Conservation (phyloP, 2,113 vertebrate species). For the Megaleporinus macrocephalus region DNA sequence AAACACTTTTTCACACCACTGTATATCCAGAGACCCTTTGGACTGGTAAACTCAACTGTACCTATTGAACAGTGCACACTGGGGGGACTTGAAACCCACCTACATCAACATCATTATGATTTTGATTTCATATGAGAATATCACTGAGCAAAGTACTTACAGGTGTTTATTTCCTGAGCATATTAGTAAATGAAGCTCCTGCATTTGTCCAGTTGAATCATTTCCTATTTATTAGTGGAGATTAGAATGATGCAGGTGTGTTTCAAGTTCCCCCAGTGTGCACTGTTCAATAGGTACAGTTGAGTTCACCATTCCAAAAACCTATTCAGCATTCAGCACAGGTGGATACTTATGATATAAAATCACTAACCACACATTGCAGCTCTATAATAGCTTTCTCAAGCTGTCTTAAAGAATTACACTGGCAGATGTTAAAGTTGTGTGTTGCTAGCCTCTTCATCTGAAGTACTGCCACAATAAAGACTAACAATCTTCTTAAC, state of each 20-base stretch:
- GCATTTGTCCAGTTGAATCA: not conserved
- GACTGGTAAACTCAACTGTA: too few relatives aligned
- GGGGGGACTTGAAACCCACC: too few relatives aligned
- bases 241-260: not conserved
- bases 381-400: too few relatives aligned
- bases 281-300: too few relatives aligned
- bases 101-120: too few relatives aligned
- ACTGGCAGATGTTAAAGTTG: not conserved
- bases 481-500: not conserved
- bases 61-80: too few relatives aligned
- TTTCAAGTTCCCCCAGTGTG: too few relatives aligned
- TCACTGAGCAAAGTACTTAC: not conserved
- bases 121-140: too few relatives aligned
- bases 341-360: not conserved
- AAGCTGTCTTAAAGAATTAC: not conserved
- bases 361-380: not conserved
- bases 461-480: not conserved
- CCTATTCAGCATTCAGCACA: not conserved
- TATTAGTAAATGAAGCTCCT: not conserved
- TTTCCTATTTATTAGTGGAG: not conserved
- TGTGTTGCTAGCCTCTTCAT: too few relatives aligned
- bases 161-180: not conserved
- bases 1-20: too few relatives aligned
- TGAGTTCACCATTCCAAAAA: too few relatives aligned
- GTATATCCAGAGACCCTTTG: too few relatives aligned